phyloP scores from a whole-genome alignment of 1,140 invertebrate genomes.

The Brachionus rotundiformis region DNA sequence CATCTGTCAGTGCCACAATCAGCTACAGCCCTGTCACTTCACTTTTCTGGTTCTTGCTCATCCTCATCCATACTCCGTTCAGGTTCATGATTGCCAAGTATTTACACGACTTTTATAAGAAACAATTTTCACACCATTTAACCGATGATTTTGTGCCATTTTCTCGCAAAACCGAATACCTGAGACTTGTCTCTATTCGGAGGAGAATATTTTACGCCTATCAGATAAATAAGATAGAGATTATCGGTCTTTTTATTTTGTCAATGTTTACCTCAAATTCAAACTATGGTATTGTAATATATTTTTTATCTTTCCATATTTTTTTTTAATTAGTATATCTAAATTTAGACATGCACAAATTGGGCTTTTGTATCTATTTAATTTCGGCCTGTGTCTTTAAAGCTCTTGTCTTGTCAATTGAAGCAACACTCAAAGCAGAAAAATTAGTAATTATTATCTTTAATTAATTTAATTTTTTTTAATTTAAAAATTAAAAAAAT shows the following conservation, averaged over 20 bases:
- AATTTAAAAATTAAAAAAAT: not conserved
- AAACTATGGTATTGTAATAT: slow-evolving; percentile 13
- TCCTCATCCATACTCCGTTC: slow-evolving; percentile 46
- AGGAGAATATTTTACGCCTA: not conserved
- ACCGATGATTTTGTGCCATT: not conserved
- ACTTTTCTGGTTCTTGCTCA: slow-evolving; percentile 31
- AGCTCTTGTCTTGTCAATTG: slow-evolving; percentile 21
- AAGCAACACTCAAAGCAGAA: not conserved
- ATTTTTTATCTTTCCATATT: not conserved
- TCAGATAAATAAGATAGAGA: slow-evolving; percentile 33
- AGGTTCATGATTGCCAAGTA: slow-evolving; percentile 29
- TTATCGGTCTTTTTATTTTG: slow-evolving; percentile 21
- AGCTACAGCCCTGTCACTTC: slow-evolving; percentile 8
- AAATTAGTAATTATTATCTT: slow-evolving; percentile 3
- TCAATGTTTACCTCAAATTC: slow-evolving; percentile 41
- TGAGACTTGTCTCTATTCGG: not conserved
- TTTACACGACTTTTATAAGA: slow-evolving; percentile 23
- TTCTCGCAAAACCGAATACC: not conserved
- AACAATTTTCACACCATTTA: not conserved
- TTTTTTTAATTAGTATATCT: not conserved
- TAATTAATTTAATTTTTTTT: too few species aligned
- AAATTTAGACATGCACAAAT: slow-evolving; percentile 28
- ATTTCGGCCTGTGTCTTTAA: slow-evolving; percentile 11
- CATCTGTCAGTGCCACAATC: slow-evolving; percentile 47
- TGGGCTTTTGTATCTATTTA: slow-evolving; percentile 25